These are phyloP conservation scores for Ommatoiulus sabulosus DNA, from an alignment of 2,888 invertebrate genomes.

Conservation along the genomic window DNA sequence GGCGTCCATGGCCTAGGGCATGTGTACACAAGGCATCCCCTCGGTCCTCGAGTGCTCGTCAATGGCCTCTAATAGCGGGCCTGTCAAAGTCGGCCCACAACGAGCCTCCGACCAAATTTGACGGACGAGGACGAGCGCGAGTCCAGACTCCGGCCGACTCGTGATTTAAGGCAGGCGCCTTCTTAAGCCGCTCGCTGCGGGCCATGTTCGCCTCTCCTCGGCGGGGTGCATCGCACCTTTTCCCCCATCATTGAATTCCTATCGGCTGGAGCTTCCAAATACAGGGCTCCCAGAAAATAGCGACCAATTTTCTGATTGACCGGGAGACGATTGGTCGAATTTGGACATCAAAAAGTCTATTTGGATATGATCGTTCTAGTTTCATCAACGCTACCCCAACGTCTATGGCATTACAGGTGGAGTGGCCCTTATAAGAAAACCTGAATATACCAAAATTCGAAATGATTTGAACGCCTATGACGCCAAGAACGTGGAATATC, in stretches of 20 bases:
- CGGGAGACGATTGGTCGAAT: too few relatives aligned
- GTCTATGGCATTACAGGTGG: too few relatives aligned
- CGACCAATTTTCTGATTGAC: not conserved
- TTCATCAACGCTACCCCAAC: too few relatives aligned
- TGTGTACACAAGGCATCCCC: constrained; percentile 45
- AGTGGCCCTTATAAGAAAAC: too few relatives aligned
- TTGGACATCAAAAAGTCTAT: too few relatives aligned
- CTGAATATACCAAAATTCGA: too few relatives aligned
- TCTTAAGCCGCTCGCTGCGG: constrained; percentile 10
- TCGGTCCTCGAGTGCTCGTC: constrained; percentile 38
- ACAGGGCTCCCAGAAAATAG: not conserved
- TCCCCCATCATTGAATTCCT: constrained; percentile 32
- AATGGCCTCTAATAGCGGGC: constrained; percentile 39
- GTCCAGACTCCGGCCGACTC: not conserved
- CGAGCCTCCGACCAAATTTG: constrained; percentile 38
- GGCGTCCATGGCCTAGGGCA: constrained; percentile 19
- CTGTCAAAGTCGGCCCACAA: constrained; percentile 44
- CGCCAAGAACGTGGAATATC: too few relatives aligned
- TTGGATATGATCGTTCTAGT: too few relatives aligned
- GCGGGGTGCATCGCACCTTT: constrained; percentile 48
- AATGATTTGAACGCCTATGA: too few relatives aligned
- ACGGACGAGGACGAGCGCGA: constrained; percentile 37
- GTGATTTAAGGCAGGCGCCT: constrained; percentile 24
- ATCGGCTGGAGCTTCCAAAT: not conserved
- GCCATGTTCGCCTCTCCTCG: constrained; percentile 44